These are phyloP conservation scores for Cataglyphis livida DNA, from an alignment of 2,888 invertebrate species.

Conservation along the genomic window DNA sequence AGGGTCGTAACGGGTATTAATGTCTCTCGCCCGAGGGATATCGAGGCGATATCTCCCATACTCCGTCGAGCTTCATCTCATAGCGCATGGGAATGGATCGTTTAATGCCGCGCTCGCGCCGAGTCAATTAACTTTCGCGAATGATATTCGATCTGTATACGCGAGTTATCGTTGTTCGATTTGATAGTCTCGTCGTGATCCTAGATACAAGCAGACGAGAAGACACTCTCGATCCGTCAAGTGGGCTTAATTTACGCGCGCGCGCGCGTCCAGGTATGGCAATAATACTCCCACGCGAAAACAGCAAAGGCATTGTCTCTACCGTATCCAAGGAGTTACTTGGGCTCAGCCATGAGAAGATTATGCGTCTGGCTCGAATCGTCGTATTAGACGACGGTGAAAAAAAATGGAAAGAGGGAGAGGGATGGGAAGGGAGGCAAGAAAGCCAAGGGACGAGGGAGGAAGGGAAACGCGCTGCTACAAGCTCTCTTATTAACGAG, in stretches of 20 bases:
- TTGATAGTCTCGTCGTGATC: not conserved
- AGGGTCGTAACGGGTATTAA: conserved; percentile 78
- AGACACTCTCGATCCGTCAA: not conserved
- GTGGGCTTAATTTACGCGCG: not conserved
- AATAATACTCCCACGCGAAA: conserved; percentile 73
- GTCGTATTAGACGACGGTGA: conserved; percentile 52
- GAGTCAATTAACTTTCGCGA: conserved; percentile 52
- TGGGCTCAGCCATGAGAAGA: conserved; percentile 70
- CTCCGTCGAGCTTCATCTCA: conserved; percentile 67
- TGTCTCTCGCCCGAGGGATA: conserved; percentile 76
- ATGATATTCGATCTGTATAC: conserved; percentile 22
- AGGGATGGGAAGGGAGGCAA: not conserved
- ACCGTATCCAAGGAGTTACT: conserved; percentile 44
- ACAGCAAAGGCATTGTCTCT: conserved; percentile 76
- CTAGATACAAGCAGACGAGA: not conserved
- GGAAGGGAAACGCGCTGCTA: conserved; percentile 62
- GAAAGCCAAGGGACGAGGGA: conserved; percentile 54
- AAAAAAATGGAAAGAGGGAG: conserved; percentile 38
- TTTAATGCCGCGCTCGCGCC: conserved; percentile 63
- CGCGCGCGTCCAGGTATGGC: conserved; percentile 3
- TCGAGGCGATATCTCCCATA: conserved; percentile 54
- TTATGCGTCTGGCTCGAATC: conserved; percentile 60
- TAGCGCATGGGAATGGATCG: conserved; percentile 69
- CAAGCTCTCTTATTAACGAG: conserved; percentile 84
- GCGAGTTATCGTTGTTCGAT: conserved; percentile 4